Conservation (phyloP, 2,888 invertebrate genomes). For the Euzophera pinguis region DNA sequence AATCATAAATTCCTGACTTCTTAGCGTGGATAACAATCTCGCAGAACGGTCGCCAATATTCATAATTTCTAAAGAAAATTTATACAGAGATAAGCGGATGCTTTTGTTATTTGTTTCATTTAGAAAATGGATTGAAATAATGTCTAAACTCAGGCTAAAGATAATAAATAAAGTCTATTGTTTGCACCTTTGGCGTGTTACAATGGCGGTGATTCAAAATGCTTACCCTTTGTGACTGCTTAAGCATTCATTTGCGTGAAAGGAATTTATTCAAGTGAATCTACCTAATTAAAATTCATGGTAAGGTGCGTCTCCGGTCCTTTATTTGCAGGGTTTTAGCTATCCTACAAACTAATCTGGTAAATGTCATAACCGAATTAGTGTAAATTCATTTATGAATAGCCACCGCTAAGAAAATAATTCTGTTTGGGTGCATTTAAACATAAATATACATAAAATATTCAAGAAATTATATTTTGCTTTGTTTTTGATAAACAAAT, state of each 20-base stretch:
- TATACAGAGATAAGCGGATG: slow-evolving; percentile 14
- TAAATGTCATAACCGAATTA: not conserved
- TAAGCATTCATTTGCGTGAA: slow-evolving; percentile 42
- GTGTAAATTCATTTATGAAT: not conserved
- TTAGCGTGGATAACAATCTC: not conserved
- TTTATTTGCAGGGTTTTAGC: slow-evolving; percentile 43
- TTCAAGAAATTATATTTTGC: too few species aligned
- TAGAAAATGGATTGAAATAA: slow-evolving; percentile 19
- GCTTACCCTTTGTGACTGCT: slow-evolving; percentile 45
- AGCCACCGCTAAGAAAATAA: not conserved
- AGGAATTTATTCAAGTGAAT: slow-evolving; percentile 45
- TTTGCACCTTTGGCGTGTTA: slow-evolving; percentile 28
- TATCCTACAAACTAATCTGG: slow-evolving; percentile 29
- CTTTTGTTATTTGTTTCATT: slow-evolving; percentile 18
- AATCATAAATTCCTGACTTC: not conserved
- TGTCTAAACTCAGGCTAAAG: slow-evolving; percentile 17
- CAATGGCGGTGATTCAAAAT: slow-evolving; percentile 42
- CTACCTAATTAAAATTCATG: slow-evolving; percentile 53
- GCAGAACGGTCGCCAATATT: slow-evolving; percentile 11
- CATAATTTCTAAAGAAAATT: slow-evolving; percentile 22
- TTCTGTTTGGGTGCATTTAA: not conserved
- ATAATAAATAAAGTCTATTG: slow-evolving; percentile 25
- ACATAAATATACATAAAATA: not conserved
- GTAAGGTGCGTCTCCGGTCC: slow-evolving; percentile 40
- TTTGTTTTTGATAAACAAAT: too few species aligned